phyloP scores from a whole-genome alignment of 1,140 invertebrate species.

The Neotoxoptera formosana region DNA sequence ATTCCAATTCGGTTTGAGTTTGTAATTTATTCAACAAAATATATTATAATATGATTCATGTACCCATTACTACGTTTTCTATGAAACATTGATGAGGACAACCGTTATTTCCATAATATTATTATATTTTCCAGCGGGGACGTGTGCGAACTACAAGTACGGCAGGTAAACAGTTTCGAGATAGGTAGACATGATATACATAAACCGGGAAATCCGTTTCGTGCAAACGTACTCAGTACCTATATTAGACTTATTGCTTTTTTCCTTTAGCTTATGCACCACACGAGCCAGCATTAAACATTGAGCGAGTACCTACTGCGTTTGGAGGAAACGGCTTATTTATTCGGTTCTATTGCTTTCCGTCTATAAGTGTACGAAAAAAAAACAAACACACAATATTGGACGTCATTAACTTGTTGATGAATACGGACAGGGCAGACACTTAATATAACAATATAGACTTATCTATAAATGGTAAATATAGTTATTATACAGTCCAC shows the following conservation, averaged over 20 bases:
- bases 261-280: neutral
- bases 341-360: neutral
- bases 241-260: neutral
- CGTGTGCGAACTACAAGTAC: neutral
- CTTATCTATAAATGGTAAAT: neutral
- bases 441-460: neutral
- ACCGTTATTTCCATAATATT: neutral
- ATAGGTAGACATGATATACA: neutral
- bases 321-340: neutral
- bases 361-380: neutral
- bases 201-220: neutral
- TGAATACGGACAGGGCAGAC: neutral
- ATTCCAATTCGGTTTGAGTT: neutral
- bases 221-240: neutral
- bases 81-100: neutral
- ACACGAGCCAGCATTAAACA: neutral
- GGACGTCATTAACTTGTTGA: neutral
- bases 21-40: slow-evolving; percentile 20
- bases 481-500: neutral
- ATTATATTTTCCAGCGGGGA: neutral
- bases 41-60: too few species aligned
- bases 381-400: neutral
- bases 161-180: neutral
- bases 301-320: neutral
- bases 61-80: neutral